These are phyloP conservation scores for Chamaetylas fuelleborni DNA, from an alignment of 2,113 vertebrate species.

Conservation along the genomic window DNA sequence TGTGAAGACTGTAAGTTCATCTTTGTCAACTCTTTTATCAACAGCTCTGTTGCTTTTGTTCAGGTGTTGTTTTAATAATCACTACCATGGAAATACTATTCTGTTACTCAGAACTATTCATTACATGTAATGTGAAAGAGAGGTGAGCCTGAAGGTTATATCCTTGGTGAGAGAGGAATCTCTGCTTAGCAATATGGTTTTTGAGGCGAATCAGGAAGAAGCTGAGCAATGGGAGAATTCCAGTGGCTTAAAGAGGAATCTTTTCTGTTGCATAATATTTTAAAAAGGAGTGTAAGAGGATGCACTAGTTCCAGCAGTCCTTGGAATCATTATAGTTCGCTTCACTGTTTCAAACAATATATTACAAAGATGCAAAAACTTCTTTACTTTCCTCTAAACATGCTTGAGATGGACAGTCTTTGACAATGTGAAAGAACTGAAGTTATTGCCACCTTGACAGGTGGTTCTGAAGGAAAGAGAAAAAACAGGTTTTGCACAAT, in stretches of 20 bases:
- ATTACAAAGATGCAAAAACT: background rate
- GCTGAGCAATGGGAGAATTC: background rate
- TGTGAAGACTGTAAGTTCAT: background rate
- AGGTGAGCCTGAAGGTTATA: background rate
- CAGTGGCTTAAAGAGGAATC: background rate
- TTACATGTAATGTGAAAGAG: background rate
- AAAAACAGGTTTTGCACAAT: background rate
- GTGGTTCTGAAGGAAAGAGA: background rate
- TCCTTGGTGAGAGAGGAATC: background rate
- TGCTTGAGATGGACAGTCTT: background rate
- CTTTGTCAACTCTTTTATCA: background rate
- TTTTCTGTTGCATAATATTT: background rate
- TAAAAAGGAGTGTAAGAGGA: background rate
- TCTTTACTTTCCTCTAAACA: background rate
- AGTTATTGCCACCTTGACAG: background rate
- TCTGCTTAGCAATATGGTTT: background rate
- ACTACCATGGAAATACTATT: background rate
- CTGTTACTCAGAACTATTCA: background rate
- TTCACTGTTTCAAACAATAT: background rate
- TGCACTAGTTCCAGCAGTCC: background rate
- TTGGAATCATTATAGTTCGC: background rate
- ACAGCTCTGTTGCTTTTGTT: background rate
- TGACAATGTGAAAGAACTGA: background rate
- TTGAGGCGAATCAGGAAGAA: background rate
- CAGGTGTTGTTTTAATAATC: background rate